Conservation (phyloP, 2,888 invertebrate species). For the Drosophila parthenogenetica region DNA sequence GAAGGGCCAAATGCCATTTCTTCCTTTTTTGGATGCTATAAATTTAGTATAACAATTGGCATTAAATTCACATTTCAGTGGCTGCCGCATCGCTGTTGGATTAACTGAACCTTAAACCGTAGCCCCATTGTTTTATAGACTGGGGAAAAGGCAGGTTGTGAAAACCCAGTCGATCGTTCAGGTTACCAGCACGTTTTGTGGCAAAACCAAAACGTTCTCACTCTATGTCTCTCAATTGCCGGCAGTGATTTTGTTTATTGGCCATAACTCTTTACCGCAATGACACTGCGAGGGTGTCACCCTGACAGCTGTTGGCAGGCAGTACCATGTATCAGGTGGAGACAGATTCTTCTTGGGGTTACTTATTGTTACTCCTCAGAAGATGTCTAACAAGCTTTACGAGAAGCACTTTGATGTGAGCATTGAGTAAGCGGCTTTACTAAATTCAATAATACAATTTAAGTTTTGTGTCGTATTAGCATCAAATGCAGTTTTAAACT, state of each 20-base stretch:
- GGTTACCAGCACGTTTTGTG: constrained; percentile 56
- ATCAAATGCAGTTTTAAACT: constrained; percentile 23
- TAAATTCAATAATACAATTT: constrained; percentile 30
- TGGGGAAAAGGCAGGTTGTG: background rate
- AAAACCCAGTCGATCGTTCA: constrained; percentile 39
- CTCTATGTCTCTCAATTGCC: constrained; percentile 22
- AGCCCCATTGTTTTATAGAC: constrained; percentile 52
- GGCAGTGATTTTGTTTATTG: constrained; percentile 79
- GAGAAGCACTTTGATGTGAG: constrained; percentile 3
- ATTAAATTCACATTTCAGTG: constrained; percentile 76
- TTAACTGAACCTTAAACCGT: constrained; percentile 49
- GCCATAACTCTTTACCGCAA: constrained; percentile 78
- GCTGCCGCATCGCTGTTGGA: constrained; percentile 51
- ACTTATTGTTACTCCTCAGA: constrained; percentile 3
- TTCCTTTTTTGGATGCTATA: constrained; percentile 39
- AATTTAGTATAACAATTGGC: constrained; percentile 68
- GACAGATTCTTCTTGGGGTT: background rate
- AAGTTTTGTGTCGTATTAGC: constrained; percentile 11
- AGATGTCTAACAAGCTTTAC: constrained; percentile 26
- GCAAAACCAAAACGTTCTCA: constrained; percentile 45
- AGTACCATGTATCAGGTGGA: background rate
- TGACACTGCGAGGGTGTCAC: constrained; percentile 34
- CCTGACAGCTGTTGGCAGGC: constrained; percentile 22
- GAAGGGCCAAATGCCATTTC: background rate
- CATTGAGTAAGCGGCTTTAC: constrained; percentile 33